A percentile compares a stretch with the other conserved stretches of the same genome.
Conservation (phyloP, 2,797 vertebrate species). For the Hoplostethus atlanticus region DNA sequence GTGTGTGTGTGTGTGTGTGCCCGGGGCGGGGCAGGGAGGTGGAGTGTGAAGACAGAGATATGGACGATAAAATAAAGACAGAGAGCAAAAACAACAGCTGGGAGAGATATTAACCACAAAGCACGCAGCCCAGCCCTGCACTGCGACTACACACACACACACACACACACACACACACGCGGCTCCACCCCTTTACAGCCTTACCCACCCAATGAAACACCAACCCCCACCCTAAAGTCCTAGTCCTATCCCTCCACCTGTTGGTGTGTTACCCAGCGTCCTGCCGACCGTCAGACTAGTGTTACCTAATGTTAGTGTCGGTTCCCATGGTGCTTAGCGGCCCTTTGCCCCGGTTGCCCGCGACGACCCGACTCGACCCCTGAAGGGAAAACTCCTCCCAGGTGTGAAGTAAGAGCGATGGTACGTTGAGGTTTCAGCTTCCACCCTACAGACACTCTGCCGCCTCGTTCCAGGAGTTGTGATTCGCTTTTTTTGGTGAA, state of each 20-base stretch:
- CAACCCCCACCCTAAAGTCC: slow-evolving; percentile 30
- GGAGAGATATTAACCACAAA: slow-evolving; percentile 60
- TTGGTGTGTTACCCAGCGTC: neutral
- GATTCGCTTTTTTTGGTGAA: too few species aligned
- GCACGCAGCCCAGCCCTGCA: slow-evolving; percentile 33
- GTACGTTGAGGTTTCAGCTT: slow-evolving; percentile 1
- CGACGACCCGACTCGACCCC: neutral
- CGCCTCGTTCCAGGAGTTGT: too few species aligned
- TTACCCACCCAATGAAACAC: slow-evolving; percentile 43
- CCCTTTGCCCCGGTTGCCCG: neutral
- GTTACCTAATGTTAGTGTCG: slow-evolving; percentile 36
- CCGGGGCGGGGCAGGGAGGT: too few species aligned
- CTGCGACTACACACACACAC: slow-evolving; percentile 34
- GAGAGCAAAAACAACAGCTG: slow-evolving; percentile 69
- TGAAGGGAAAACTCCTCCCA: neutral
- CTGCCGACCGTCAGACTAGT: neutral
- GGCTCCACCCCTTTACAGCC: slow-evolving; percentile 39
- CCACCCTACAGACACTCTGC: too few species aligned
- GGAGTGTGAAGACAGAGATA: slow-evolving; percentile 16
- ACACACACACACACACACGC: slow-evolving; percentile 12
- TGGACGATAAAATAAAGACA: slow-evolving; percentile 26
- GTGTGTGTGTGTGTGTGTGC: slow-evolving; percentile 5
- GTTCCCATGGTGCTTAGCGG: slow-evolving; percentile 38
- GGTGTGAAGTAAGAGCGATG: neutral
- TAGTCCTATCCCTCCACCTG: slow-evolving; percentile 1